Base-by-base conservation (phyloP, 2,113 vertebrate species). In the Epinephelus moara region DNA sequence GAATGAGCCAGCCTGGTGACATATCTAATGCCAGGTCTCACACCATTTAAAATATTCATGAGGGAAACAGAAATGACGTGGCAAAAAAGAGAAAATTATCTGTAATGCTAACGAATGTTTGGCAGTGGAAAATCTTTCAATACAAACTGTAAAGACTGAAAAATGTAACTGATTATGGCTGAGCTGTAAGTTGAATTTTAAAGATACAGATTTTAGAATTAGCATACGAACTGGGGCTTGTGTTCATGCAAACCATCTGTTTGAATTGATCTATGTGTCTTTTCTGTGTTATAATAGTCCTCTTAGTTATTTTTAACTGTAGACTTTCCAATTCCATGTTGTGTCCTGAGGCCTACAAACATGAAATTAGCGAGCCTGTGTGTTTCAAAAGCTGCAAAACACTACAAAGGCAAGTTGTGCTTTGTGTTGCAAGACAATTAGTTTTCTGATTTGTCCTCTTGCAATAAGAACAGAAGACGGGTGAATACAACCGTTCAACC, bases 1-100 rank as follows among this genome's bases (percentile, higher is more conserved):
- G 13, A 37, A 15, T 47, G 42, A 82, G 75, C 37, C 15, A 57
- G 47, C 33, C 13, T 6, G 37, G 15, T 75, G 78, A 88, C 63
- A 68, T 45, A 70, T 80, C 21, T 53, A 47, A 70, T 45, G 61
- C 49, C 72, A 79, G 70, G 70, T 67, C 75, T 57, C 27, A 75
- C 75, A 47, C 63, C 62, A 37, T 69, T 45, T 71, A 40, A 67
- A 23, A 60, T 59, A 7, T 25, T 63, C 30, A 71, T 40, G 7
- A 59, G 62, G 47, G 53, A 55, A 55, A 59, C 11, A 4, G 19
- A 55, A 13, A 18, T 25, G 66, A 76, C 1, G n/a, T 7, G 23
- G 50, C 61, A 47, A 47, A 60, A 67, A 56, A 19, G 47, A 68
- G 60, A 67, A 69, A 40, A 6, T 30, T 30, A 30, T 30, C 23